phyloP scores from a whole-genome alignment of 2,113 vertebrate species.

The Cyrtonyx montezumae region DNA sequence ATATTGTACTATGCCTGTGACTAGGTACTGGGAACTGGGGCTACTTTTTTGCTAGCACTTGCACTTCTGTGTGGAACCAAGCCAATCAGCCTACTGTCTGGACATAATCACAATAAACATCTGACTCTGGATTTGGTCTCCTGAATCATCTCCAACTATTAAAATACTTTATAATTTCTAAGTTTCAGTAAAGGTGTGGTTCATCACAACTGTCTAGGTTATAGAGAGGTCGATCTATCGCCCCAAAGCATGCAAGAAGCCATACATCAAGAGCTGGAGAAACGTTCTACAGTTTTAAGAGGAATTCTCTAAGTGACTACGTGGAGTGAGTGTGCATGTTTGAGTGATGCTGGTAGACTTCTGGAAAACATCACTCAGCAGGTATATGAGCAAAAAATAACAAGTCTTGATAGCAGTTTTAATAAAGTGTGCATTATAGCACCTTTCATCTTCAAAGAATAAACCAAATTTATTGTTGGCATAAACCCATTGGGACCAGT shows the following conservation, averaged over 20 bases:
- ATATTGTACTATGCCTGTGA: background rate
- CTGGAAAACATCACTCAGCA: slow-evolving; percentile 54
- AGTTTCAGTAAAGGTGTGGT: background rate
- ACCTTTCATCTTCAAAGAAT: slow-evolving; percentile 64
- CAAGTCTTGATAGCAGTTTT: slow-evolving; percentile 33
- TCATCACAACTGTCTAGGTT: background rate
- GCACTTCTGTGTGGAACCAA: background rate
- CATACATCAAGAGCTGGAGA: background rate
- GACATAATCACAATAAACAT: background rate
- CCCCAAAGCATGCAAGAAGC: background rate
- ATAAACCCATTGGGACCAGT: background rate
- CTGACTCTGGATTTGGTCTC: background rate
- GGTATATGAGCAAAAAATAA: slow-evolving; percentile 51
- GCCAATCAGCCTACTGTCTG: background rate
- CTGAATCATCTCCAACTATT: background rate
- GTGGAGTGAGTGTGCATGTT: background rate
- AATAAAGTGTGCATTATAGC: slow-evolving; percentile 35
- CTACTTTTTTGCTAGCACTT: background rate
- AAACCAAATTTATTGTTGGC: slow-evolving; percentile 34
- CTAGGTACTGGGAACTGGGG: background rate
- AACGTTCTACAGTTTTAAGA: background rate
- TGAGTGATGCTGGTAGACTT: background rate
- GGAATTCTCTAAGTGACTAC: background rate
- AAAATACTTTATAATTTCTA: background rate
- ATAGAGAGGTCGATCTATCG: background rate